Percentiles rank a stretch among this genome's conserved stretches.
Conservation (phyloP, 1,140 invertebrate genomes). For the Hetaerina americana region DNA sequence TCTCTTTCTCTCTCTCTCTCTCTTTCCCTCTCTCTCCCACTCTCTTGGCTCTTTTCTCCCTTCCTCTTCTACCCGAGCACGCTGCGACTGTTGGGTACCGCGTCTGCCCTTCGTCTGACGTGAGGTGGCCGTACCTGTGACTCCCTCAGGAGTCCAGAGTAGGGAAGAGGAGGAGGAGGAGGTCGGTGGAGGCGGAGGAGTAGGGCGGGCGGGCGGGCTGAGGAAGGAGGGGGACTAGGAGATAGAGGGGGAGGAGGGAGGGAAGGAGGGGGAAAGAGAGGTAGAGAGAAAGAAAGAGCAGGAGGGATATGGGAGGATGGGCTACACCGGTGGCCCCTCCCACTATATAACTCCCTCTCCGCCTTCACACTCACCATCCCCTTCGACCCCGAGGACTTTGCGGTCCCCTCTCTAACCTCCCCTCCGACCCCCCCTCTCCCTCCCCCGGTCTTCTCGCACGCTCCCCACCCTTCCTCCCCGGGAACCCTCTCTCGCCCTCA, state of each 20-base stretch:
- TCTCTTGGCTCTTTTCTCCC: neutral
- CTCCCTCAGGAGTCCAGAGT: neutral
- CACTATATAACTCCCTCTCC: no score
- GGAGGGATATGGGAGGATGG: neutral
- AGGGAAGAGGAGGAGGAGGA: neutral
- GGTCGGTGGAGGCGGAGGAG: neutral
- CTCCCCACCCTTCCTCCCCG: neutral
- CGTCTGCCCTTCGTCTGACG: neutral
- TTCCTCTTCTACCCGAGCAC: neutral
- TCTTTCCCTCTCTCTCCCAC: no score
- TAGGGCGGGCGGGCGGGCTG: no score
- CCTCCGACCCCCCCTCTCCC: neutral
- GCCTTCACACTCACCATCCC: no score
- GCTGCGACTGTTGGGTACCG: neutral
- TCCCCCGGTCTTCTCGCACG: neutral
- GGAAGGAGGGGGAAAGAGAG: neutral
- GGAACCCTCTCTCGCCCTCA: neutral
- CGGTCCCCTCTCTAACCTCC: neutral
- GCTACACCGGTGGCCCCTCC: neutral
- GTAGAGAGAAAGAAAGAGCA: neutral
- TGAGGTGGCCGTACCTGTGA: neutral
- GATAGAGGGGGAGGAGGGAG: neutral
- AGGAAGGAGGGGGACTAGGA: neutral
- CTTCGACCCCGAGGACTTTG: no score
- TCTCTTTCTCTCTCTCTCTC: no score